Percentiles rank a stretch among this genome's conserved stretches.
Conservation (phyloP, 2,888 invertebrate species). For the Cheilosia soror region DNA sequence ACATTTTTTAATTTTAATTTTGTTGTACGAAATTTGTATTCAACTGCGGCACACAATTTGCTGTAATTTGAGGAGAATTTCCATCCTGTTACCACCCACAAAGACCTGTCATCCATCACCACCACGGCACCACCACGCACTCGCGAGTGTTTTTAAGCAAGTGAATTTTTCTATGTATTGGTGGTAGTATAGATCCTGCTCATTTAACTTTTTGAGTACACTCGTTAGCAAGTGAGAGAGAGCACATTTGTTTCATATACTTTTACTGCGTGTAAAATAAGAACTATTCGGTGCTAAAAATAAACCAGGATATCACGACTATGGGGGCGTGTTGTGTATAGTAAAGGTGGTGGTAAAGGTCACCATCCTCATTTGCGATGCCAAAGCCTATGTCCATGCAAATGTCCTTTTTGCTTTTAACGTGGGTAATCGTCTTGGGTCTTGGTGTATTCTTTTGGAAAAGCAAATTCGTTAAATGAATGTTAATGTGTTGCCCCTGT, state of each 20-base stretch:
- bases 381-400: slow-evolving; percentile 48
- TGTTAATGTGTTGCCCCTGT: slow-evolving; percentile 18
- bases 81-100: slow-evolving; percentile 36
- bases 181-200: slow-evolving; percentile 32
- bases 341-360: slow-evolving; percentile 67
- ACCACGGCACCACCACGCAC: slow-evolving; percentile 16
- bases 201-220: slow-evolving; percentile 49
- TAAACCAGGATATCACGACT: slow-evolving; percentile 66
- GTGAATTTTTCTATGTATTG: slow-evolving; percentile 5
- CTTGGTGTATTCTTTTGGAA: slow-evolving; percentile 3
- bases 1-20: slow-evolving; percentile 14
- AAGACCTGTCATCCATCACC: slow-evolving; percentile 22
- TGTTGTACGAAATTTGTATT: slow-evolving; percentile 16
- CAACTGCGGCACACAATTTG: slow-evolving; percentile 24
- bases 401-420: slow-evolving; percentile 22
- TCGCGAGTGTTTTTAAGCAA: slow-evolving; percentile 22
- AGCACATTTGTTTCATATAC: slow-evolving; percentile 58
- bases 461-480: slow-evolving; percentile 33
- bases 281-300: slow-evolving; percentile 73
- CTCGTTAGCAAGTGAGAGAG: slow-evolving; percentile 52
- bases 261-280: slow-evolving; percentile 70
- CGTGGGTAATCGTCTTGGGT: slow-evolving; percentile 5
- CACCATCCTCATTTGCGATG: slow-evolving; percentile 59
- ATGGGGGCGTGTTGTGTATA: slow-evolving; percentile 42
- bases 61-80: slow-evolving; percentile 28